These are phyloP conservation scores for Ceratosolen fusciceps DNA, from an alignment of 1,140 invertebrate species.

Conservation along the genomic window DNA sequence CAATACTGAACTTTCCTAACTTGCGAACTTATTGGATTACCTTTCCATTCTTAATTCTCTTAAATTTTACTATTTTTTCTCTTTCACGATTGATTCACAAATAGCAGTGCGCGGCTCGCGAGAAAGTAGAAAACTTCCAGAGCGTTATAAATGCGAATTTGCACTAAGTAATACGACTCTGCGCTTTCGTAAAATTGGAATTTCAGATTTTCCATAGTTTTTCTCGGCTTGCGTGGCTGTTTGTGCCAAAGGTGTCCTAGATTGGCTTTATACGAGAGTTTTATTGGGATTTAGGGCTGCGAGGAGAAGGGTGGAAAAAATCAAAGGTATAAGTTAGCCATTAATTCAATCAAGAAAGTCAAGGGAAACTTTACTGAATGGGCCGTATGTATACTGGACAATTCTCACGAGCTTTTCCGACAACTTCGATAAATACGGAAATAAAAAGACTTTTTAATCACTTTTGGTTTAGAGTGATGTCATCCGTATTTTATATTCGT, in stretches of 20 bases:
- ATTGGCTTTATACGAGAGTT: background rate
- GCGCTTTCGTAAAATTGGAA: constrained; percentile 25
- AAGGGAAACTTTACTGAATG: background rate
- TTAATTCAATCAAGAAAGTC: constrained; percentile 21
- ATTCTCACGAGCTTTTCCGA: background rate
- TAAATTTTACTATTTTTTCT: constrained; percentile 16
- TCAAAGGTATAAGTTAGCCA: background rate
- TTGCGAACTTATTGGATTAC: background rate
- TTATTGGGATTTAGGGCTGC: constrained; percentile 10
- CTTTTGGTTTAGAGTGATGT: no score
- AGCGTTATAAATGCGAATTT: constrained; percentile 38
- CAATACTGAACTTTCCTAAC: background rate
- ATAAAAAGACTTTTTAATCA: no score
- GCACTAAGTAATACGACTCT: constrained; percentile 8
- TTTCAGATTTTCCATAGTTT: constrained; percentile 23
- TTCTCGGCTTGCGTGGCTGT: background rate
- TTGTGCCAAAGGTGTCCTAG: constrained; percentile 3
- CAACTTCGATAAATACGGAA: no score
- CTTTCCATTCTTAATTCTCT: background rate
- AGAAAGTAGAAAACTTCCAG: constrained; percentile 32
- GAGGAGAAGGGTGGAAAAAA: background rate
- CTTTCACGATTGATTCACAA: constrained; percentile 6
- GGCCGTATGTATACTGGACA: background rate
- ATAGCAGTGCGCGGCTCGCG: constrained; percentile 10
- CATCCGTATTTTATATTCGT: no score